Base-by-base conservation (phyloP, 2,113 vertebrate species). In the Solea senegalensis region DNA sequence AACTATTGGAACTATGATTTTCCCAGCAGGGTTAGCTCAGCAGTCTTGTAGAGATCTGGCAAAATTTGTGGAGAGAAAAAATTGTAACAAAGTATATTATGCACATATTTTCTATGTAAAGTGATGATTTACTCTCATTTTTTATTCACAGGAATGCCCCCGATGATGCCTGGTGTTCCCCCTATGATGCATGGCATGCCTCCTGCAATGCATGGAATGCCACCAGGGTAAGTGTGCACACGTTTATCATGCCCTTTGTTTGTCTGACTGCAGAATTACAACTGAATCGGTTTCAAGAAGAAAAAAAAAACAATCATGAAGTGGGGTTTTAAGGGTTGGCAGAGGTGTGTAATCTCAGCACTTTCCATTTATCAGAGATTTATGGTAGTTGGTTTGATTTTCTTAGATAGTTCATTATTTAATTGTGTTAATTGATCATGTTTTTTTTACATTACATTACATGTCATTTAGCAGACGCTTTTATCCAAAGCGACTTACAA, bases 81-180 rank as follows among this genome's bases (percentile, higher is more conserved):
- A n/a, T 26, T 50, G 0, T 2, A 49, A 2, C 0, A 28, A 27
- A 3, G 13, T 46, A 48, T 2, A 1, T 5, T 12, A 0, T 16
- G 4, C 12, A 3, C 44, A 8, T 8, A 14, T 1, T 7, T 34
- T 2, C 9, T 15, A 5, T 48, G 43, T 60, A 10, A 8, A n/a
- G 3, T 11, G 45, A 45, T 34, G 1, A 21, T 41, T 9, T 34
- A 10, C 6, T 28, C 8, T 68, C 8, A 34, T 39, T 80, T 2
- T 55, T 2, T 55, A 60, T 56, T 69, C 88, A 7, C 76, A 99
- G 98, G 96, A 87, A 97, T 99, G 94, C 98, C 96, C 63, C 96
- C 94, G 1, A 93, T 98, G 89, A 97, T 98, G 96, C 96, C 95
- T 45, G 95, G 96, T 74, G 96, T 97, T 90, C 96, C 96, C 77